These are phyloP conservation scores for Hydropsyche betteni DNA, from an alignment of 2,888 invertebrate genomes.

Conservation along the genomic window DNA sequence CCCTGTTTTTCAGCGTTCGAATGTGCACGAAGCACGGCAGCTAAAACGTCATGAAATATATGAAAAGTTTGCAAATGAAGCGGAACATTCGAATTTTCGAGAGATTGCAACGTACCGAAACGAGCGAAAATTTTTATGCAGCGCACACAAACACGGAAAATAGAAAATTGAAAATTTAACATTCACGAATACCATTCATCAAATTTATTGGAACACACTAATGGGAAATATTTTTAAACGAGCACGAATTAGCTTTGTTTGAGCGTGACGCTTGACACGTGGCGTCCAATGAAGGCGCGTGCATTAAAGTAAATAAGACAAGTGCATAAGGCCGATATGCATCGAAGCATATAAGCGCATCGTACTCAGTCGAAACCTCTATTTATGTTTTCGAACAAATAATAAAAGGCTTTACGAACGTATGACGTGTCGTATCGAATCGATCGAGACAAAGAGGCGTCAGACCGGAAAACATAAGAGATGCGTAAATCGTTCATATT, in stretches of 20 bases:
- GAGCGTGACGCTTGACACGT: constrained; percentile 2
- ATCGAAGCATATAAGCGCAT: too few species aligned
- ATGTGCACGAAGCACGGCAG: background rate
- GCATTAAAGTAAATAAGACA: background rate
- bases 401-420: too few species aligned
- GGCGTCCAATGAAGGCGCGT: constrained; percentile 1
- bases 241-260: background rate
- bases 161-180: too few species aligned
- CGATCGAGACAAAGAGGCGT: background rate
- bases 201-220: too few species aligned
- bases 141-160: too few species aligned
- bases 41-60: constrained; percentile 25
- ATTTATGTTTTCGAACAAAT: background rate
- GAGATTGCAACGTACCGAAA: background rate
- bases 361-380: background rate
- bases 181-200: too few species aligned
- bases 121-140: too few species aligned
- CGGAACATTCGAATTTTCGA: constrained; percentile 10
- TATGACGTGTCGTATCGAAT: too few species aligned
- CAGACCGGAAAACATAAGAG: background rate
- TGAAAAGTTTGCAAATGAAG: constrained; percentile 23
- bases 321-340: background rate
- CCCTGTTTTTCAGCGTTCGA: constrained; percentile 16
- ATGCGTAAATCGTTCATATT: constrained; percentile 5
- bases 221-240: too few species aligned